Evolutionary conservation across 2,797 vertebrate species (phyloP).

Genomic region (Cossypha caffra): DNA sequence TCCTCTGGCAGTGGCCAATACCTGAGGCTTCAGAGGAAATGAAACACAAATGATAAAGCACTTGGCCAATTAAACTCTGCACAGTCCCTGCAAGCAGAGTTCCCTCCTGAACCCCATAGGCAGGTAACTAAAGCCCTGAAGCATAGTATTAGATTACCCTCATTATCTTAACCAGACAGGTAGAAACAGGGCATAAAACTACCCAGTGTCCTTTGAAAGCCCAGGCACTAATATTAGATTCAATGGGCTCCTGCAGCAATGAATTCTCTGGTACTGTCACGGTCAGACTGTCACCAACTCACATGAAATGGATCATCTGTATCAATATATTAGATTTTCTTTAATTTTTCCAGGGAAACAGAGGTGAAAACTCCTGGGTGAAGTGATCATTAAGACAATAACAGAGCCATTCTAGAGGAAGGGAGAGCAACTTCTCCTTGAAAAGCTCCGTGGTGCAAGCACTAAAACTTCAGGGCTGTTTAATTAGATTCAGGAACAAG

Average conservation of each 20-base stretch:
- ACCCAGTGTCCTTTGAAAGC: not conserved
- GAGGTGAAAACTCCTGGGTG: conserved; percentile 7
- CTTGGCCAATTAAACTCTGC: conserved; percentile 51
- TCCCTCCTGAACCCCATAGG: not conserved
- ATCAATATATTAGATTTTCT: conserved; percentile 33
- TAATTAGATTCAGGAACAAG: not conserved
- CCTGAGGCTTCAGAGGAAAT: conserved; percentile 30
- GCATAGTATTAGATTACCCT: conserved; percentile 38
- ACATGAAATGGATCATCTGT: conserved; percentile 8
- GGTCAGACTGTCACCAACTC: not conserved
- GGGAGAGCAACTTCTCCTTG: not conserved
- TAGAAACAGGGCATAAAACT: conserved; percentile 13
- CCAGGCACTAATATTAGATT: not conserved
- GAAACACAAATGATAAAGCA: not conserved
- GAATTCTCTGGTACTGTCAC: not conserved
- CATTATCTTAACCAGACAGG: conserved; percentile 51
- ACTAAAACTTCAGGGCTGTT: not conserved
- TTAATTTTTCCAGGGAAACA: conserved; percentile 29
- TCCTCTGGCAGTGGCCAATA: not conserved
- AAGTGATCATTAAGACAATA: not conserved
- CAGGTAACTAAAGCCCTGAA: conserved; percentile 38
- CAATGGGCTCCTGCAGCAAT: not conserved
- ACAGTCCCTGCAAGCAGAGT: not conserved
- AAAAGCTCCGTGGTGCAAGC: not conserved
- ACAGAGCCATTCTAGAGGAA: not conserved